Base-by-base conservation (phyloP, 2,113 vertebrate genomes). In the Myrmophylax atrothorax region DNA sequence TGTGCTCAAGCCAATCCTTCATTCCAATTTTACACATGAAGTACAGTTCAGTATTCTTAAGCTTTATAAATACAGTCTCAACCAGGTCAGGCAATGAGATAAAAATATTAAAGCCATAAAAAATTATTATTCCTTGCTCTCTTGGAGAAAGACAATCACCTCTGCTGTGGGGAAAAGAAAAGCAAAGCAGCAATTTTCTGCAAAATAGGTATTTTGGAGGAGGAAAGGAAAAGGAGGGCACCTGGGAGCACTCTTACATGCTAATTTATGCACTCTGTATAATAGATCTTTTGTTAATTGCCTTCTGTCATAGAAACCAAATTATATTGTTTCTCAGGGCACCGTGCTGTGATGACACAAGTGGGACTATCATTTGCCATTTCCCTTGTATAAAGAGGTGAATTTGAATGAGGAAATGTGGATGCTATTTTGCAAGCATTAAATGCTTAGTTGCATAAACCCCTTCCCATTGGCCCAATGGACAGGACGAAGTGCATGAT, bases 261-360 rank as follows among this genome's bases (percentile, higher is more conserved):
- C 89, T 96, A 92, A 95, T 91, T 96, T 93, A 93, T 93, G 76
- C 77, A 7, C 80, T 94, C 49, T 86, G 80, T 90, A 84, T 94
- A 96, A 96, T 90, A 93, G 93, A 93, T 93, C 94, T 94, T 96
- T 87, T 90, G 83, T 76, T 97, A 95, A 95, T 94, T 96, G 92
- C 96, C 88, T 92, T 96, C 92, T 94, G 79, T 96, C 94, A 95
- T 58, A 95, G 94, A 93, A 96, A 90, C 94, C 60, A 94, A 94
- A 95, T 96, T 77, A 93, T 44, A 96, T 93, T 96, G 93, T 94
- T 96, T 96, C 93, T 94, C 52, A 66, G 90, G 93, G 96, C 90
- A 84, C 92, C 10, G 73, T 53, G 38, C 58, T 93, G 74, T 55
- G 86, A 92, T 93, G 92, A 93, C 69, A 96, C 90, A 68, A 87